Conservation (phyloP, 1,140 invertebrate species). For the Drosophila rufa region DNA sequence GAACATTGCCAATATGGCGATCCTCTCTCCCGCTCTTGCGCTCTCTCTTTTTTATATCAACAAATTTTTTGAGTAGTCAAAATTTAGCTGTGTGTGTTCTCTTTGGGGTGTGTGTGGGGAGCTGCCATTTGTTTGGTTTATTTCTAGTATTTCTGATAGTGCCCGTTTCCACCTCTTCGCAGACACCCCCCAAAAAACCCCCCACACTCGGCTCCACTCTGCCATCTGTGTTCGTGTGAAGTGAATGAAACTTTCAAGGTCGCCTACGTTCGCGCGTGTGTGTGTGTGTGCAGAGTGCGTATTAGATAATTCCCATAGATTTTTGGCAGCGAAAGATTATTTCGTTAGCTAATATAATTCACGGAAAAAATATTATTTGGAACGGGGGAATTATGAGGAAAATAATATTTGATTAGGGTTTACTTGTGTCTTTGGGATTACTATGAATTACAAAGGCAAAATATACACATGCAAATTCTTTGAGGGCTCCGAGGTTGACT, state of each 20-base stretch:
- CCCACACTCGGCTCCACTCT: not conserved
- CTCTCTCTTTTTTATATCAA: conserved; percentile 12
- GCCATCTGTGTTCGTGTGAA: conserved; percentile 55
- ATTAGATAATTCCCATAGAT: conserved; percentile 75
- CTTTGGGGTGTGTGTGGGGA: conserved; percentile 28
- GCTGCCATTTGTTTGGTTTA: conserved; percentile 67
- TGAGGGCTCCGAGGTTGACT: too few relatives aligned
- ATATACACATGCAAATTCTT: not conserved
- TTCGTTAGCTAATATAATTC: conserved; percentile 26
- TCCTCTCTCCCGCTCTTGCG: conserved; percentile 21
- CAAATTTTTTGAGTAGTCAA: conserved; percentile 54
- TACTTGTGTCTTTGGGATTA: not conserved
- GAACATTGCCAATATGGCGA: conserved; percentile 73
- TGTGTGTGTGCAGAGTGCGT: conserved; percentile 51
- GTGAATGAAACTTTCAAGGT: conserved; percentile 84
- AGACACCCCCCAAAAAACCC: conserved; percentile 11
- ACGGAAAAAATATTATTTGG: conserved; percentile 10
- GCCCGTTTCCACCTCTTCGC: conserved; percentile 28
- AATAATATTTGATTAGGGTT: not conserved
- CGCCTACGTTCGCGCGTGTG: conserved; percentile 40
- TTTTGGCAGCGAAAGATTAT: conserved; percentile 55
- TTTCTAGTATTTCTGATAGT: conserved; percentile 77
- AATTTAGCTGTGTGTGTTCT: conserved; percentile 47
- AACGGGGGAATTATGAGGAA: not conserved
- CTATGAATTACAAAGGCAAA: not conserved